Percentiles rank a stretch among this genome's conserved stretches.
Conservation (phyloP, 2,797 vertebrate species). For the Esox masquinongy region DNA sequence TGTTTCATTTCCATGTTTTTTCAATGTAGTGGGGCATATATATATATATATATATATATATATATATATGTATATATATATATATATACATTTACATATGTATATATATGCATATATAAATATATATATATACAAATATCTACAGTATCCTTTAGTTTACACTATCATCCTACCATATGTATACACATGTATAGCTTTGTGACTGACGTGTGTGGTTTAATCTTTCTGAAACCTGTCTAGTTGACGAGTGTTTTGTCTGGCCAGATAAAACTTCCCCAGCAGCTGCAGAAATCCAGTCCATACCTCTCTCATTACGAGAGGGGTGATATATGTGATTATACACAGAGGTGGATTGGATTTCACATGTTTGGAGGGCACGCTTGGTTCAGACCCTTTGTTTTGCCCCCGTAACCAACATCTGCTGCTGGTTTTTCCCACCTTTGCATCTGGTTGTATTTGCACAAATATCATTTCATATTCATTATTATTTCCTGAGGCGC, state of each 20-base stretch:
- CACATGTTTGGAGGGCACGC: conserved; percentile 77
- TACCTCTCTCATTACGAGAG: conserved; percentile 60
- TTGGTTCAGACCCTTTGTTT: conserved; percentile 36
- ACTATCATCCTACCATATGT: conserved; percentile 3
- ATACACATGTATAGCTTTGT: conserved; percentile 38
- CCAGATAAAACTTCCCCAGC: conserved; percentile 48
- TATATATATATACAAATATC: not conserved
- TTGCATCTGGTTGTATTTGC: conserved; percentile 97
- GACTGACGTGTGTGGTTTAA: conserved; percentile 55
- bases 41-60: no score
- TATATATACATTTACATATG: no score
- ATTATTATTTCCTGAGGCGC: conserved; percentile 92
- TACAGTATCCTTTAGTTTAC: not conserved
- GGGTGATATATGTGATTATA: conserved; percentile 66
- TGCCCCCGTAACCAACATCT: conserved; percentile 78
- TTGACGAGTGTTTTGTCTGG: conserved; percentile 61
- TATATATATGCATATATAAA: no score
- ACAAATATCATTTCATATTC: conserved; percentile 97
- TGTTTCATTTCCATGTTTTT: not conserved
- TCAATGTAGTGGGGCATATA: not conserved
- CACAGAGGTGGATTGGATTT: conserved; percentile 57
- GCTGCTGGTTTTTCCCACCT: conserved; percentile 83
- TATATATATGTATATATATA: not conserved
- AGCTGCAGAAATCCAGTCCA: conserved; percentile 12
- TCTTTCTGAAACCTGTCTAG: conserved; percentile 58